Evolutionary conservation across 1,140 invertebrate species (phyloP).

Genomic region (Habropoda laboriosa): DNA sequence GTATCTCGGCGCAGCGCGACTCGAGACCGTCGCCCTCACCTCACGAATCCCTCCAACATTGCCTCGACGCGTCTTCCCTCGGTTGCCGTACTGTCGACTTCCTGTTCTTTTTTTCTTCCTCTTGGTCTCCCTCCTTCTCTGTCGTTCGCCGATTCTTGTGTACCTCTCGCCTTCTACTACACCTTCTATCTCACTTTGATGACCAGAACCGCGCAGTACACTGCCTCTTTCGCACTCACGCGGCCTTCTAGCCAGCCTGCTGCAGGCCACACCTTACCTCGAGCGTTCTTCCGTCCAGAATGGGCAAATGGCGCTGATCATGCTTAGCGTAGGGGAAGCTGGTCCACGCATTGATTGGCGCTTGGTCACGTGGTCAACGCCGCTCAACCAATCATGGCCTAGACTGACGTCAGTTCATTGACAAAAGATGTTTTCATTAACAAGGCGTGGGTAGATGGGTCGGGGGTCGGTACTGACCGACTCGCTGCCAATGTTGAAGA

Average conservation of each 20-base stretch:
- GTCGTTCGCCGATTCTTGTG: not conserved
- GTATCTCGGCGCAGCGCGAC: constrained; percentile 43
- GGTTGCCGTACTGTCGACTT: constrained; percentile 34
- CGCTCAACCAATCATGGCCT: constrained; percentile 70
- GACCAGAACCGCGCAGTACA: not conserved
- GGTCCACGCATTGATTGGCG: constrained; percentile 68
- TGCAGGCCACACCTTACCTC: constrained; percentile 74
- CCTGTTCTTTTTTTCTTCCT: constrained; percentile 28
- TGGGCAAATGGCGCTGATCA: constrained; percentile 74
- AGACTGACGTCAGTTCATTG: constrained; percentile 83
- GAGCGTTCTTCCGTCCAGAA: constrained; percentile 75
- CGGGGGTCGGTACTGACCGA: constrained; percentile 66
- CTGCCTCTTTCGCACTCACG: constrained; percentile 16
- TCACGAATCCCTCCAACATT: constrained; percentile 55
- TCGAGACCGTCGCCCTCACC: constrained; percentile 50
- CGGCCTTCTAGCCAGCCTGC: constrained; percentile 29
- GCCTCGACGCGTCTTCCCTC: constrained; percentile 36
- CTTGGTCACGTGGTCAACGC: constrained; percentile 74
- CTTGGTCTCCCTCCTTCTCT: constrained; percentile 3
- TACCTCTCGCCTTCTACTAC: constrained; percentile 38
- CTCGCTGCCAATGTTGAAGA: not conserved
- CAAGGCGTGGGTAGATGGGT: constrained; percentile 74
- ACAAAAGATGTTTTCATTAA: constrained; percentile 81
- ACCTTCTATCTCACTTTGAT: constrained; percentile 27
- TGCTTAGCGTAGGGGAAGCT: constrained; percentile 60